These are phyloP conservation scores for Dinomys branickii DNA, from an alignment of 2,113 vertebrate genomes.

Conservation along the genomic window DNA sequence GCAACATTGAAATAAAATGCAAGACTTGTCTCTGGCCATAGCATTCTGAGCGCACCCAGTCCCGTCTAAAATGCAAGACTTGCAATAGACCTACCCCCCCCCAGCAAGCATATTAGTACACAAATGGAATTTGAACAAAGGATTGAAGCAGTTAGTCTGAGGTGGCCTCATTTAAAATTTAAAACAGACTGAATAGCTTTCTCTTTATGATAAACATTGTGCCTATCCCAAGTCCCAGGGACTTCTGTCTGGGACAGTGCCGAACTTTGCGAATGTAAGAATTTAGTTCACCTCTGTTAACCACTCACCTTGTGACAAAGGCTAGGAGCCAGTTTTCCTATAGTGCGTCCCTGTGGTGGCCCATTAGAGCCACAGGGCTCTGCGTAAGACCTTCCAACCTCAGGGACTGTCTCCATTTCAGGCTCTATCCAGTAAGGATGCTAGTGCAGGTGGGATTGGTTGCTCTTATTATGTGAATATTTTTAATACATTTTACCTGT, in stretches of 20 bases:
- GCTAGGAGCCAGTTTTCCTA: fast-evolving
- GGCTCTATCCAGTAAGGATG: neutral
- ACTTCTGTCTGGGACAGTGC: fast-evolving
- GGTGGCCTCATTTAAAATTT: conserved; percentile 67
- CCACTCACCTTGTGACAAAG: fast-evolving
- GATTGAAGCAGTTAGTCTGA: conserved; percentile 53
- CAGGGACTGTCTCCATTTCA: neutral
- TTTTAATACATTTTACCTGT: neutral
- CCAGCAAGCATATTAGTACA: neutral
- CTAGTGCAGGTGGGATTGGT: neutral
- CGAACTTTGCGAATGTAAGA: neutral
- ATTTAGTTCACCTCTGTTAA: fast-evolving
- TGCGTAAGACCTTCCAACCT: neutral
- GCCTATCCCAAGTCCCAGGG: neutral
- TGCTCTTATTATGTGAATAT: neutral
- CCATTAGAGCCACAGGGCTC: fast-evolving
- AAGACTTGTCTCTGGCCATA: neutral
- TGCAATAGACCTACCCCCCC: neutral
- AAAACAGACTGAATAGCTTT: conserved; percentile 71
- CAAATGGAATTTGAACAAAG: conserved; percentile 51
- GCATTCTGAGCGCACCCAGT: too few relatives aligned
- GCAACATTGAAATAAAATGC: neutral
- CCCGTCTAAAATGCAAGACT: neutral
- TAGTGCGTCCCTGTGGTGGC: fast-evolving
- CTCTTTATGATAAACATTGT: conserved; percentile 2